A percentile compares a stretch with the other conserved stretches of the same genome.
Conservation (phyloP, 2,113 vertebrate genomes). For the Xerus inauris region DNA sequence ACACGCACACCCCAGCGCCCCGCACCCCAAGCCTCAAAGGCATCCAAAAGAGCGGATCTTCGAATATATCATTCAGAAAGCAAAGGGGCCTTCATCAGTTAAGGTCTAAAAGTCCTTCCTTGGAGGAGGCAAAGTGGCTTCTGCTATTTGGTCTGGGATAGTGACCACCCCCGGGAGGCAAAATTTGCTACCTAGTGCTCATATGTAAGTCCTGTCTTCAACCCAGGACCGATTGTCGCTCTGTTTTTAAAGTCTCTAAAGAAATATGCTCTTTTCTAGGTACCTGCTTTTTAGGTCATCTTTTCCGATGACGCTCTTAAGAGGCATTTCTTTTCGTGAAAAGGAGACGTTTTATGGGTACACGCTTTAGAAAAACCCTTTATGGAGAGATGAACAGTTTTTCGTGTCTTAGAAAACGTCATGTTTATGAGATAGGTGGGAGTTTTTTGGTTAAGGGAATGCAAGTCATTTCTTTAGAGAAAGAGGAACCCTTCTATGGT, state of each 20-base stretch:
- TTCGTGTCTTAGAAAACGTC: background rate
- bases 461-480: constrained; percentile 27
- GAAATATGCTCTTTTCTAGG: background rate
- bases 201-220: background rate
- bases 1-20: background rate
- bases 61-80: background rate
- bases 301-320: constrained; percentile 15
- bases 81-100: background rate
- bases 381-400: background rate
- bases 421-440: constrained; percentile 12
- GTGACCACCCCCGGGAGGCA: background rate
- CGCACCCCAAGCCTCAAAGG: constrained; percentile 18
- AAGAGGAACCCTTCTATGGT: background rate
- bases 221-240: background rate
- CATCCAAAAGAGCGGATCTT: background rate
- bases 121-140: background rate
- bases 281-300: constrained; percentile 29
- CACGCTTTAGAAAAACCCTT: background rate
- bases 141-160: background rate
- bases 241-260: background rate
- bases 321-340: background rate
- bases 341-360: background rate
- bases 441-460: background rate
- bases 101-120: background rate
- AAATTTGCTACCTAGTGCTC: background rate